Percentiles rank a stretch among this genome's conserved stretches.
Conservation (phyloP, 1,140 invertebrate genomes). For the Gonatopus flavifemur region DNA sequence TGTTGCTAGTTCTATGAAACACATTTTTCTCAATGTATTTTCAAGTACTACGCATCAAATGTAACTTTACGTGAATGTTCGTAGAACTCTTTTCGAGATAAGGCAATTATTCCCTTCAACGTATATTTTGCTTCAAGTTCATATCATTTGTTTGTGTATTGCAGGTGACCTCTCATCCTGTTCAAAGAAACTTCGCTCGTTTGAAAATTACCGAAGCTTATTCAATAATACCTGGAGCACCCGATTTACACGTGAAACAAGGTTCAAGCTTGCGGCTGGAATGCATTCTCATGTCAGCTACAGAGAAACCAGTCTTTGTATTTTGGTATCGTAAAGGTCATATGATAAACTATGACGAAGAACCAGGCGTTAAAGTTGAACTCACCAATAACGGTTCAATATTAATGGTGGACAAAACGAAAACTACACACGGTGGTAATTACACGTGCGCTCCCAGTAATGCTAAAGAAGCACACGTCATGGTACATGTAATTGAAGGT, state of each 20-base stretch:
- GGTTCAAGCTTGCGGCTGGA: constrained; percentile 72
- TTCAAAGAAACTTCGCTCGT: constrained; percentile 46
- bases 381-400: constrained; percentile 58
- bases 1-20: too few species aligned
- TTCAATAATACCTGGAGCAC: constrained; percentile 73
- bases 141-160: too few species aligned
- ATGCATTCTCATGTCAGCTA: constrained; percentile 71
- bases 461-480: constrained; percentile 67
- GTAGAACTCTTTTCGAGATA: too few species aligned
- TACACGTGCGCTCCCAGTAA: constrained; percentile 73
- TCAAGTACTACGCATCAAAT: too few species aligned
- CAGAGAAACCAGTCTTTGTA: constrained; percentile 75
- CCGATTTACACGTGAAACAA: constrained; percentile 74
- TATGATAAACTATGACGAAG: constrained; percentile 75
- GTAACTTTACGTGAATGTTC: too few species aligned
- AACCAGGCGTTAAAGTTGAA: constrained; percentile 55
- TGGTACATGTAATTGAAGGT: constrained; percentile 69
- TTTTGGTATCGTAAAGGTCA: constrained; percentile 78
- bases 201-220: constrained; percentile 65
- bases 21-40: too few species aligned
- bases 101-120: too few species aligned
- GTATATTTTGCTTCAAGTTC: too few species aligned
- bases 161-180: constrained; percentile 50
- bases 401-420: constrained; percentile 61
- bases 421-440: constrained; percentile 64